Evolutionary conservation across 2,113 vertebrate species (phyloP).

Genomic region (Phyllopteryx taeniolatus): DNA sequence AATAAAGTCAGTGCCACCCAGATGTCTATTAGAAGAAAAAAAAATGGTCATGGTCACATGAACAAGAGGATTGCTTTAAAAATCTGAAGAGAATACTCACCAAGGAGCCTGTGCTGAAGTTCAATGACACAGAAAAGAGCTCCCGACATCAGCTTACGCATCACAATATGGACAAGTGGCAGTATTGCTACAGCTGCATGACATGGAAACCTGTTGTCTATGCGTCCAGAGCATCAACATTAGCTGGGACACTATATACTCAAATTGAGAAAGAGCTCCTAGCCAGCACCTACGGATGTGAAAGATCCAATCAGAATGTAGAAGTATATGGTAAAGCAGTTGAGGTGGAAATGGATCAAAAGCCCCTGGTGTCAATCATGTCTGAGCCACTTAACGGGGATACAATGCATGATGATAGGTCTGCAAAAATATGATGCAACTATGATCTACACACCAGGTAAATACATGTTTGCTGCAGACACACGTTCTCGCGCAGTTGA

Average conservation of each 20-base stretch:
- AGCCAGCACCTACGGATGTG: conserved; percentile 1
- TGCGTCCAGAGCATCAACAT: background rate
- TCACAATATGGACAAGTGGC: background rate
- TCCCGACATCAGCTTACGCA: too few relatives aligned
- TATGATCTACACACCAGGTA: background rate
- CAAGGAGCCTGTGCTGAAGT: too few relatives aligned
- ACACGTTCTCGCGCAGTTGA: conserved; percentile 9
- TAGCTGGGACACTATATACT: background rate
- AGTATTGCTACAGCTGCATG: background rate
- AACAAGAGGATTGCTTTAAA: too few relatives aligned
- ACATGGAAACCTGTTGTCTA: conserved; percentile 2
- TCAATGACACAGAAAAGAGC: too few relatives aligned
- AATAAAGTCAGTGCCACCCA: too few relatives aligned
- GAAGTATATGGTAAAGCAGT: background rate
- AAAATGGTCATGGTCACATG: too few relatives aligned
- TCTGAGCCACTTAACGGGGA: conserved; percentile 1
- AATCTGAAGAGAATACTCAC: too few relatives aligned
- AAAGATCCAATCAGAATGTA: conserved; percentile 18
- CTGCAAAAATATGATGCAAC: background rate
- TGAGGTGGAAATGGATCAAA: conserved; percentile 9
- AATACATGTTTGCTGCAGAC: conserved; percentile 5
- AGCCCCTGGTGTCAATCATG: background rate
- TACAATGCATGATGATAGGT: conserved; percentile 4
- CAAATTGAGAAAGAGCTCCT: background rate
- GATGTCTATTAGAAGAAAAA: too few relatives aligned